These are phyloP conservation scores for Bombus huntii DNA, from an alignment of 1,140 invertebrate genomes.

Conservation along the genomic window DNA sequence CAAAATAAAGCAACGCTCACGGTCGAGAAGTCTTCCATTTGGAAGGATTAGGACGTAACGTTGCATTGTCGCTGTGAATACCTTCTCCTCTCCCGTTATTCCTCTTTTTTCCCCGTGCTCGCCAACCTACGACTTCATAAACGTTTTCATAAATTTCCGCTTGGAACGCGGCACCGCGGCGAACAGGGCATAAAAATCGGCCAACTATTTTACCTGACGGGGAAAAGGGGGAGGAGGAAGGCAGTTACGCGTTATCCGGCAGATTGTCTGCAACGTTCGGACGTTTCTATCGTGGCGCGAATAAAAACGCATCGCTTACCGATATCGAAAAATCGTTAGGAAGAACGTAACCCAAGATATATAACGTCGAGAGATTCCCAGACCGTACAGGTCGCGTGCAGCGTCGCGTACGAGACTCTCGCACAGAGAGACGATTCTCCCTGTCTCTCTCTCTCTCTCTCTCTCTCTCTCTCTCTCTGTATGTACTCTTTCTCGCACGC, in stretches of 20 bases:
- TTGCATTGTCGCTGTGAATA: conserved; percentile 57
- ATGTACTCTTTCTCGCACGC: not conserved
- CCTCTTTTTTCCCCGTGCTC: not conserved
- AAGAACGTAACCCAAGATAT: conserved; percentile 47
- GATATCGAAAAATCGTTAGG: conserved; percentile 71
- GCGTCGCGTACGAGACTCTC: not conserved
- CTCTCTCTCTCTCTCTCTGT: too few species aligned
- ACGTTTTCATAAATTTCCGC: conserved; percentile 68
- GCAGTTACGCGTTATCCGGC: conserved; percentile 65
- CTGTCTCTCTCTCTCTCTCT: not conserved
- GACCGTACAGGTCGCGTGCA: conserved; percentile 10
- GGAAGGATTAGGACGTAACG: conserved; percentile 58
- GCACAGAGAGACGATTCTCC: not conserved
- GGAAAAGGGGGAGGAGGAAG: not conserved
- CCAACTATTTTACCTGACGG: conserved; percentile 51
- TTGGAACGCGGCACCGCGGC: conserved; percentile 10
- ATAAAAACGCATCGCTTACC: conserved; percentile 67
- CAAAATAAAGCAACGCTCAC: conserved; percentile 41
- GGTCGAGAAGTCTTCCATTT: conserved; percentile 36
- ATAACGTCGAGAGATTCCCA: conserved; percentile 36
- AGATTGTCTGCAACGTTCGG: conserved; percentile 62
- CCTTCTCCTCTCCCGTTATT: not conserved
- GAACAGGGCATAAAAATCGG: conserved; percentile 48
- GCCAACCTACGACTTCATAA: conserved; percentile 59
- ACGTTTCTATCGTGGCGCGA: conserved; percentile 57